These are phyloP conservation scores for Dicentrarchus labrax DNA, from an alignment of 2,113 vertebrate genomes.

Conservation along the genomic window DNA sequence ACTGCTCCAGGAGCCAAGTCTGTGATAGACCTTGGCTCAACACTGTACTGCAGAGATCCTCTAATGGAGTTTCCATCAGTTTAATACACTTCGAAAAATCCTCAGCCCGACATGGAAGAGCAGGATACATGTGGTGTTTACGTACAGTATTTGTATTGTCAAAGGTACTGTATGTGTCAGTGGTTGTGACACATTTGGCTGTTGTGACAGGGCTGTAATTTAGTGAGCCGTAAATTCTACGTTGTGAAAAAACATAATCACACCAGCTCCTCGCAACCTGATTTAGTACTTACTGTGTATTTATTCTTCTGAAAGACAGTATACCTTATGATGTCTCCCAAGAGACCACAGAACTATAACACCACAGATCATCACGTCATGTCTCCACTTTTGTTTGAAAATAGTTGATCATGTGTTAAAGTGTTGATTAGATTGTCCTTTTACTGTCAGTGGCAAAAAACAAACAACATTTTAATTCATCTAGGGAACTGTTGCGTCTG, in stretches of 20 bases:
- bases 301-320: background rate
- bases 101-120: background rate
- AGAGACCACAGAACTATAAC: constrained; percentile 2
- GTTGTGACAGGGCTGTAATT: constrained; percentile 18
- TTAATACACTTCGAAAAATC: background rate
- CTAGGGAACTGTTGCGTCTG: too few species aligned
- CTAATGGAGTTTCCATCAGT: constrained; percentile 23
- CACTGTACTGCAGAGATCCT: background rate
- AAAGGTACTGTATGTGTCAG: background rate
- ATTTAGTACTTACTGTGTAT: background rate
- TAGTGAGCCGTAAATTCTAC: constrained; percentile 26
- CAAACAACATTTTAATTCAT: too few species aligned
- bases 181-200: background rate
- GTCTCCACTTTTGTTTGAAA: background rate
- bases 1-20: constrained; percentile 7
- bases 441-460: too few species aligned
- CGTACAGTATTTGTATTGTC: background rate
- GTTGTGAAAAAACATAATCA: constrained; percentile 13
- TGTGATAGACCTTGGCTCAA: background rate
- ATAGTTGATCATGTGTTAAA: background rate
- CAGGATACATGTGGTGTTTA: background rate
- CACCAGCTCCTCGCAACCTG: background rate
- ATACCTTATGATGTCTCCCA: background rate
- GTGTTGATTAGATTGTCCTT: background rate
- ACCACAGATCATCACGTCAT: background rate